Conservation (phyloP, 2,113 vertebrate genomes). For the Furnarius figulus region DNA sequence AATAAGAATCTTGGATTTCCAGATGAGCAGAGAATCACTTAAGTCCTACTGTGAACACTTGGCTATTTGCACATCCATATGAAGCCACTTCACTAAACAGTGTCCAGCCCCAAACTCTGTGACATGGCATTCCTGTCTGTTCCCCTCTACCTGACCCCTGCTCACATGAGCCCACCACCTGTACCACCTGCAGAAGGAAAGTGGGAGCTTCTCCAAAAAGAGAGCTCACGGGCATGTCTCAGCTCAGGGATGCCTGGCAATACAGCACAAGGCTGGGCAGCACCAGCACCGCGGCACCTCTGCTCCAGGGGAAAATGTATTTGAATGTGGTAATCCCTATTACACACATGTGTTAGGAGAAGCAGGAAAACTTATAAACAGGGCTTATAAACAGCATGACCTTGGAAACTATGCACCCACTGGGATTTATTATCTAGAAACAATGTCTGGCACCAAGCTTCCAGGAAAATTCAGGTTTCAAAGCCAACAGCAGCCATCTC, state of each 20-base stretch:
- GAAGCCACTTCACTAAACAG: neutral
- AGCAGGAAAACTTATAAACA: neutral
- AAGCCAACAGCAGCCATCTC: neutral
- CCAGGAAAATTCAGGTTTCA: slow-evolving; percentile 33
- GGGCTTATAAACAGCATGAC: neutral
- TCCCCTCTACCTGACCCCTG: fast-evolving
- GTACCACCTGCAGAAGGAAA: neutral
- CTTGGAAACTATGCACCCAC: neutral
- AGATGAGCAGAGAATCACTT: neutral
- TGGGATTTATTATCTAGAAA: slow-evolving; percentile 43
- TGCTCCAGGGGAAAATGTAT: neutral
- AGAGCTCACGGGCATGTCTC: fast-evolving
- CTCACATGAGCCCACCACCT: neutral
- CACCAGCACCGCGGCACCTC: neutral
- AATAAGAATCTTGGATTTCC: neutral
- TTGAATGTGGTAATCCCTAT: fast-evolving
- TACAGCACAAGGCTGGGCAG: neutral
- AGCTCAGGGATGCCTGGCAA: fast-evolving
- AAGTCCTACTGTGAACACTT: neutral
- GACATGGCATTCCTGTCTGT: fast-evolving
- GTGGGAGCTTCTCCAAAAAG: neutral
- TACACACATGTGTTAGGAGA: neutral
- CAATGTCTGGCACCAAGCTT: neutral
- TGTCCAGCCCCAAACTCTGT: neutral
- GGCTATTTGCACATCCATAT: fast-evolving